A percentile compares a stretch with the other conserved stretches of the same genome.
Evolutionary conservation across 2,113 vertebrate genomes (phyloP).

Genomic region (Cariama cristata): DNA sequence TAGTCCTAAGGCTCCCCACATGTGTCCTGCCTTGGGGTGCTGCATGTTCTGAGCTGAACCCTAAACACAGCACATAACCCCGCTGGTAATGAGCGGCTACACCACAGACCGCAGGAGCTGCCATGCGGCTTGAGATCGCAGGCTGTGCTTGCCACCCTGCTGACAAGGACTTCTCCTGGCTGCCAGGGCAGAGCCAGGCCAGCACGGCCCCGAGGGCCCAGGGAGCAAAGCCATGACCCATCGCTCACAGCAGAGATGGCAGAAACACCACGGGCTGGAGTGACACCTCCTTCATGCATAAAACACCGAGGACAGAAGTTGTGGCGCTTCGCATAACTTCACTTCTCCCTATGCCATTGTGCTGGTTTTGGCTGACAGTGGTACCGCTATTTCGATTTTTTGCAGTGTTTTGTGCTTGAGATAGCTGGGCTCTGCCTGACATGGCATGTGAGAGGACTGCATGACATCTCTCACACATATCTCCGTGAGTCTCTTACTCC

Average conservation of each 20-base stretch:
- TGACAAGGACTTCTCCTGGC: background rate
- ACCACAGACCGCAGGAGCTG: background rate
- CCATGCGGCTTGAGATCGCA: accelerated
- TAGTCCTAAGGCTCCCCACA: background rate
- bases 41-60: background rate
- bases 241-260: background rate
- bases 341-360: background rate
- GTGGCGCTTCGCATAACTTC: background rate
- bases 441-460: background rate
- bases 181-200: background rate
- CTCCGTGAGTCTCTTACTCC: background rate
- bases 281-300: background rate
- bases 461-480: background rate
- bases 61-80: background rate
- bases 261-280: background rate
- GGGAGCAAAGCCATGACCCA: background rate
- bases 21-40: background rate
- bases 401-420: background rate
- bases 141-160: background rate
- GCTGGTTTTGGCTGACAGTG: background rate
- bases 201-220: accelerated
- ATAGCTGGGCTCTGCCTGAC: background rate
- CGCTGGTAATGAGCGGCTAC: background rate
- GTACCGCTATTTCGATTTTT: background rate
- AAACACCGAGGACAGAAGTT: accelerated